Base-by-base conservation (phyloP, 2,113 vertebrate species). In the Glareola pratincola region DNA sequence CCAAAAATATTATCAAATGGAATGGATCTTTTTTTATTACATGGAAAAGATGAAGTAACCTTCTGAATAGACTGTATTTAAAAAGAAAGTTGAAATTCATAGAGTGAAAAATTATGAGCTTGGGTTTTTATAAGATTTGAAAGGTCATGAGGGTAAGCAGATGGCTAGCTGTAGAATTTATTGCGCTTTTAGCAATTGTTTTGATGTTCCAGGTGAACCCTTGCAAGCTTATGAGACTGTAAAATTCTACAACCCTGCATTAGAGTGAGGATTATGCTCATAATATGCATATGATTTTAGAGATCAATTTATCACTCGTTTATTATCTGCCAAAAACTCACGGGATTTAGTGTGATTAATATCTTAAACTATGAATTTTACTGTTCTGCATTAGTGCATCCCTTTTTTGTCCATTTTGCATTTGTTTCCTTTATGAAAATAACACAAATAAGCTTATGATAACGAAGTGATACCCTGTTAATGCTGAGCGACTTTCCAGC, bases 61-160 rank as follows among this genome's bases (percentile, higher is more conserved):
- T 90, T 91, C 90, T 67, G 47, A 88, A 97, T 71, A 84, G 47
- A 95, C 72, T 74, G 39, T 92, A 86, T 94, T 95, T 32, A 36
- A 92, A 91, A 62, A 67, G 96, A 93, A 94, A 67, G 19, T 84
- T 92, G 78, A 83, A 89, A 76, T 96, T 97, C 94, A 96, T 86
- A 88, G 62, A 95, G 93, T 97, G 92, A 96, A 94, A 98, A 97
- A 97, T 97, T 97, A 97, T 64, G 81, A 92, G 53, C 81, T 91
- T 83, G 47, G 45, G n/a, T 84, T 98, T 97, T 96, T 94, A 97
- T 95, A 97, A 96, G 96, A 98, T 97, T 95, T 96, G 74, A 98
- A 98, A 98, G 97, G 97, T 98, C 97, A 97, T 94, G 63, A 98
- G 97, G 97, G 95, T 96, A 98, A 98, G 96, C 97, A 98, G 98